Conservation (phyloP, 1,140 invertebrate genomes). For the Monomorium pharaonis region DNA sequence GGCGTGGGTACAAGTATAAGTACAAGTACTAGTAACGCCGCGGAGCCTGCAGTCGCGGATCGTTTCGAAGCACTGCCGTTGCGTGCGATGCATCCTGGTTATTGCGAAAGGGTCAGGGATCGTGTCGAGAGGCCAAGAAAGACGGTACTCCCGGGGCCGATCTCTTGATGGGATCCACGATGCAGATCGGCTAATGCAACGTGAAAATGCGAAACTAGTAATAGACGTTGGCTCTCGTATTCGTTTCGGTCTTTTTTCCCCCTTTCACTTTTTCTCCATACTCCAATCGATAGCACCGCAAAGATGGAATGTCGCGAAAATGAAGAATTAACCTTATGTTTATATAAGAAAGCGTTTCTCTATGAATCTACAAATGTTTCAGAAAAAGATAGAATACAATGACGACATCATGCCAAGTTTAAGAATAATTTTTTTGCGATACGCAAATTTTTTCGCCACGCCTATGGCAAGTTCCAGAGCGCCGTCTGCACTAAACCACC, state of each 20-base stretch:
- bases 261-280: background rate
- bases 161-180: slow-evolving; percentile 69
- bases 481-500: slow-evolving; percentile 64
- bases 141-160: slow-evolving; percentile 56
- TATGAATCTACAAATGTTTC: background rate
- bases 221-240: slow-evolving; percentile 27
- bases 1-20: slow-evolving; percentile 39
- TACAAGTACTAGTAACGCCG: slow-evolving; percentile 48
- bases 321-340: background rate
- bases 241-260: slow-evolving; percentile 1
- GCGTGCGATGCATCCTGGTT: slow-evolving; percentile 64
- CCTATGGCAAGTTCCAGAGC: slow-evolving; percentile 59
- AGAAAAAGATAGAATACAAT: background rate
- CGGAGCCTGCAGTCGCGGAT: slow-evolving; percentile 53
- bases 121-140: slow-evolving; percentile 62
- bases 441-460: slow-evolving; percentile 64
- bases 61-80: slow-evolving; percentile 51
- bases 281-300: background rate
- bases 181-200: slow-evolving; percentile 68
- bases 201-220: slow-evolving; percentile 57
- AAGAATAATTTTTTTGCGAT: background rate
- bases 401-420: background rate
- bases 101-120: slow-evolving; percentile 67
- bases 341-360: background rate
- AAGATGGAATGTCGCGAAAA: background rate